These are phyloP conservation scores for Scolopax mira DNA, from an alignment of 2,113 vertebrate species.

Conservation along the genomic window DNA sequence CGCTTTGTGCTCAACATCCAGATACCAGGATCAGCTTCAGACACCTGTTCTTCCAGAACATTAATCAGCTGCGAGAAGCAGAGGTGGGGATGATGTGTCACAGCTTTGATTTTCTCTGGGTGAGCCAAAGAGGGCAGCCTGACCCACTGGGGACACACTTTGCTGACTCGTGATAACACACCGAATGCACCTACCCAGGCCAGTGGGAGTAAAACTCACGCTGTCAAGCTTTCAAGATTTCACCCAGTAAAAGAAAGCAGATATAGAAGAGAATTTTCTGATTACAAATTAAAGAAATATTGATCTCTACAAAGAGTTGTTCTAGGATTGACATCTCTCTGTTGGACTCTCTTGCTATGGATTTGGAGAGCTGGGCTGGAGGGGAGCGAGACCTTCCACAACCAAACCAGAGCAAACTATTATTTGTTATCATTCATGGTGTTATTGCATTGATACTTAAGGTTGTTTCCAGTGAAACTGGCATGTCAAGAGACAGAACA, in stretches of 20 bases:
- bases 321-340: background rate
- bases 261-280: background rate
- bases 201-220: background rate
- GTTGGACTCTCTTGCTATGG: background rate
- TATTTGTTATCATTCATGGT: background rate
- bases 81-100: background rate
- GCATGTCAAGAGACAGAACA: background rate
- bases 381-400: background rate
- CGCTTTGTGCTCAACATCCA: background rate
- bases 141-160: background rate
- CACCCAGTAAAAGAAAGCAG: background rate
- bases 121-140: background rate
- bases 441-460: background rate
- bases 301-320: background rate
- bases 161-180: background rate
- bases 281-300: background rate
- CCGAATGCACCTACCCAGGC: fast-evolving
- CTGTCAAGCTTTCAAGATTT: background rate
- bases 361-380: background rate
- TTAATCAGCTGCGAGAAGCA: background rate
- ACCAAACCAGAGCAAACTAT: background rate
- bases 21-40: background rate
- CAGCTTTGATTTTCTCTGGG: background rate
- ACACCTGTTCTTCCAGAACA: background rate
- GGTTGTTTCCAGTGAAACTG: background rate